Base-by-base conservation (phyloP, 2,888 invertebrate species). In the Perizoma affinitatum region DNA sequence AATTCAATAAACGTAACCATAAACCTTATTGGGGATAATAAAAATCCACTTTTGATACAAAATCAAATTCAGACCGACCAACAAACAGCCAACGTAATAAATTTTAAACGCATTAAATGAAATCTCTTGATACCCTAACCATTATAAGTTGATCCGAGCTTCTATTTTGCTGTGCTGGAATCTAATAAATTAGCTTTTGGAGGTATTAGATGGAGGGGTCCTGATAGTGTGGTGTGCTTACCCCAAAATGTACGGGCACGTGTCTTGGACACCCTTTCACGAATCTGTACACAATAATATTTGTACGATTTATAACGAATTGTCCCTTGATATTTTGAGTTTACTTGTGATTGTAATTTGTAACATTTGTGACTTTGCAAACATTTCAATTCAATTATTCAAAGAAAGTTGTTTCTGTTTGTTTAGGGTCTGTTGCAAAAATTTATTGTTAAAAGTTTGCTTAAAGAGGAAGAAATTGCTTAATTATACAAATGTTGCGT, bases 61-160 rank as follows among this genome's bases (percentile, higher is more conserved):
- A 85, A 88, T 85, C 86, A 82, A 86, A 86, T 83, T 83, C 53
- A 75, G 72, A 81, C 82, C 80, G 74, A 80, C 82, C 82, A 81
- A 82, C 82, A 85, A 84, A 82, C 77, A 75, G 71, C 69, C 69
- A 66, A 63, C 66, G 81, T 79, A 81, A 90, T 90, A 90, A 90
- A 90, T 89, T 88, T 88, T 82, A 84, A 87, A 85, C 78, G 84
- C 81, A 90, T 89, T 90, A 87, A 86, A 87, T 79, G 74, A 81
- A 85, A 82, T 83, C 80, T 77, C 72, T 79, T 75, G 75, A 72
- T 71, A 66, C 54, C 47, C 42, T 8, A 56, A 65, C 88, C 82
- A 81, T 1, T 68, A 4, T 79, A 67, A 54, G 4, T 69, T 71
- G 82, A 75, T 8, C 78, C 38, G 33, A 65, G 51, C 60, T 61